phyloP scores from a whole-genome alignment of 2,888 invertebrate genomes.

The Apodemia duryi region DNA sequence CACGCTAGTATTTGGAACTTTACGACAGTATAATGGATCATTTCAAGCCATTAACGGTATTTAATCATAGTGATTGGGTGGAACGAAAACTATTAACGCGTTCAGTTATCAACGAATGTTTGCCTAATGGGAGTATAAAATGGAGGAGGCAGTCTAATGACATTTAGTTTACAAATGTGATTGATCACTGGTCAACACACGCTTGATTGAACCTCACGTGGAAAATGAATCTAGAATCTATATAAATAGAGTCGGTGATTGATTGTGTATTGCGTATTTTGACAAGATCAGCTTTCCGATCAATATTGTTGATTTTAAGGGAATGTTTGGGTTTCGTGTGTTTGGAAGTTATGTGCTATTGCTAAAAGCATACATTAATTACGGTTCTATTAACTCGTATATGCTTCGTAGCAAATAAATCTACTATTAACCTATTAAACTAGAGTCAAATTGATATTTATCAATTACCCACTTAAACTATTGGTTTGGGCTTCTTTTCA shows the following conservation, averaged over 20 bases:
- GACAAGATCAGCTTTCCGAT: conserved; percentile 18
- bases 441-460: too few relatives aligned
- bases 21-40: neutral
- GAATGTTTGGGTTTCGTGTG: conserved; percentile 19
- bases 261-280: neutral
- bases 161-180: conserved; percentile 25
- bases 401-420: neutral
- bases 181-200: conserved; percentile 27
- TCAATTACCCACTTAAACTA: too few relatives aligned
- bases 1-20: too few relatives aligned
- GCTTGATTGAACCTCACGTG: conserved; percentile 11
- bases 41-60: conserved; percentile 13
- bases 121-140: conserved; percentile 28
- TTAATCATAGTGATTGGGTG: conserved; percentile 24
- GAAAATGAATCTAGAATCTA: conserved; percentile 1
- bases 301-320: conserved; percentile 20
- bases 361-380: neutral
- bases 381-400: neutral
- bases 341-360: neutral
- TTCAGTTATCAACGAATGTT: conserved; percentile 28
- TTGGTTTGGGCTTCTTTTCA: too few relatives aligned
- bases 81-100: conserved; percentile 25
- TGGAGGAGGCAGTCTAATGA: conserved; percentile 23
- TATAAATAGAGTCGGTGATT: conserved; percentile 7
- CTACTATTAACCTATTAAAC: neutral